Base-by-base conservation (phyloP, 2,888 invertebrate species). In the Stenodema calcarata region DNA sequence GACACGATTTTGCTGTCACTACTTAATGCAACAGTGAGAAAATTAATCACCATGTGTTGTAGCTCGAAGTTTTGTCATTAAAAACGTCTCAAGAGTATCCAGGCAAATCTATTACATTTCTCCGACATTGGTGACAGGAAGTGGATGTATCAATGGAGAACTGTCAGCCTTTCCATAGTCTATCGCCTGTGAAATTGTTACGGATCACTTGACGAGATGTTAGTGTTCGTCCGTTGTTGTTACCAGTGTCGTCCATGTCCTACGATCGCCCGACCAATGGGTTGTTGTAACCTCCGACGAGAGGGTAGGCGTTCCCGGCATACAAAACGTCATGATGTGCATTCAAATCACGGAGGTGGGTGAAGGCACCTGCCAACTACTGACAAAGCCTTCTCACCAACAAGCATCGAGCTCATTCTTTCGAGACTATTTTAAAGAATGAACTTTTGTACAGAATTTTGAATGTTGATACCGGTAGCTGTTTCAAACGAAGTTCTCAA, bases 361-460 rank as follows among this genome's bases (percentile, higher is more conserved):
- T 75, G 73, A 75, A 16, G 73, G n/a, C 73, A 75, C 73, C 73
- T 75, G 73, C 73, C 73, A 75, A 75, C 73, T 75, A 30, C 73
- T 75, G 73, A 30, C 73, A 35, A 18, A 18, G 16, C 18, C 73
- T 7, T n/a, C 41, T 75, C 73, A 75, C 73, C 73, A 75, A 41
- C 73, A n/a, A 16, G 73, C 73, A 14, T 35, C 7, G 73, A 16
- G 35, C 35, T 41, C 30, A 18, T 62, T 62, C 23, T 62, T 23
- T 62, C 0, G 27, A 14, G 12, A 28, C 73, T 30, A 9, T 70
- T 30, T 18, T 30, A 11, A 14, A 14, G 70, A 70, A 70, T 23
- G 70, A 70, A 18, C 7, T 70, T 27, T 27, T 70, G 69, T 35
- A 35, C 7, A 35, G 35, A 4, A 35, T 35, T 35, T 35, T 35